Evolutionary conservation across 2,888 invertebrate genomes (phyloP).

Genomic region (Plusia festucae): DNA sequence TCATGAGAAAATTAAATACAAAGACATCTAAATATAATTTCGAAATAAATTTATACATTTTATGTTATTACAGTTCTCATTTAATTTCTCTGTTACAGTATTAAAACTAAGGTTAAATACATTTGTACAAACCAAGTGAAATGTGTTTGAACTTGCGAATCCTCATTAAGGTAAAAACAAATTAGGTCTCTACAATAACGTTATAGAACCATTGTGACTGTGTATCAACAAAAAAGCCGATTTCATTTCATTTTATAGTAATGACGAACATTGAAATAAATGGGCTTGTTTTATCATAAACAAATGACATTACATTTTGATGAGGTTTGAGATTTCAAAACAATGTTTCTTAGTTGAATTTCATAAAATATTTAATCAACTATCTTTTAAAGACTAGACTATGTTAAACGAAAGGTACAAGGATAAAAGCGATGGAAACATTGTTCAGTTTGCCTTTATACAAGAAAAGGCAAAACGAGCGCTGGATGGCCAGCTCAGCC

Average conservation of each 20-base stretch:
- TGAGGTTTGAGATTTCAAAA: slow-evolving; percentile 30
- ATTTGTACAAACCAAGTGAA: slow-evolving; percentile 18
- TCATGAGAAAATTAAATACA: not conserved
- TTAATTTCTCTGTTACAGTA: not conserved
- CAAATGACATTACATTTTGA: slow-evolving; percentile 40
- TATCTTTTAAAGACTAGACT: slow-evolving; percentile 13
- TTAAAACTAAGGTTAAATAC: slow-evolving; percentile 11
- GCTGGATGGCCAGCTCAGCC: slow-evolving; percentile 49
- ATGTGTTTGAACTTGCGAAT: slow-evolving; percentile 23
- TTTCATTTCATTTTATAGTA: slow-evolving; percentile 49
- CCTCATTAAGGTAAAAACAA: slow-evolving; percentile 34
- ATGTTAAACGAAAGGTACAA: slow-evolving; percentile 45
- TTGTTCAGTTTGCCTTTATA: slow-evolving; percentile 53
- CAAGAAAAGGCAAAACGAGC: slow-evolving; percentile 51
- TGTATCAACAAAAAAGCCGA: slow-evolving; percentile 35
- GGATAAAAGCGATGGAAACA: slow-evolving; percentile 60
- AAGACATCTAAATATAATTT: not conserved
- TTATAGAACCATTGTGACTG: slow-evolving; percentile 34
- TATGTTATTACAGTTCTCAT: not conserved
- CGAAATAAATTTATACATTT: not conserved
- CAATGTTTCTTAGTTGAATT: slow-evolving; percentile 7
- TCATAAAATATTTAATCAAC: slow-evolving; percentile 29
- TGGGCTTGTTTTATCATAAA: slow-evolving; percentile 29
- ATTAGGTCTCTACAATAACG: slow-evolving; percentile 40
- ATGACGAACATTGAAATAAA: slow-evolving; percentile 41